Base-by-base conservation (phyloP, 2,888 invertebrate genomes). In the Drosophila anomalata region DNA sequence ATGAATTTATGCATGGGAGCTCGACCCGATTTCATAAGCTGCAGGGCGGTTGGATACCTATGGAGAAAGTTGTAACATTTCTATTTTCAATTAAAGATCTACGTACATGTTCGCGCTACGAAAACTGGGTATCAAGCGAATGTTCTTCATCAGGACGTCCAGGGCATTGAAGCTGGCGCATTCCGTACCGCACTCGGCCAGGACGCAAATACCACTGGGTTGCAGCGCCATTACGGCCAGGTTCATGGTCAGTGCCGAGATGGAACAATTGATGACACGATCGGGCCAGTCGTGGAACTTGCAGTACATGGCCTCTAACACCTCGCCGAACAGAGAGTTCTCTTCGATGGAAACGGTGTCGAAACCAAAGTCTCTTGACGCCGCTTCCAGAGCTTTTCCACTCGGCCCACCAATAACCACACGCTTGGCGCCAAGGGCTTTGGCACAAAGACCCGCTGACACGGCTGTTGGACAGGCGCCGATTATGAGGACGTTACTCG, bases 51-150 rank as follows among this genome's bases (percentile, higher is more conserved):
- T 2, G 90, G 88, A 58, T 84, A 90, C 90, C 90, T 90, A 9
- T 3, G 1, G 12, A 2, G 9, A 20, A 9, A 36, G 4, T 1
- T 5, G 2, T 36, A 6, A 36, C n/a, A 6, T 14, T 33, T 33
- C 33, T 2, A 2, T 14, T 7, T 36, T 2, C 6, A 6, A 4
- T 36, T 2, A 17, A 14, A 2, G 7, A 0, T 20, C 1, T 17
- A 68, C 82, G 76, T 62, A 90, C 91, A 90, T 90, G 50, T 90
- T 90, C 12, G 79, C 82, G 3, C 88, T 88, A 0, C 90, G 84
- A 67, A 90, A 90, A 47, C 90, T 90, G 4, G 90, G 86, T 39
- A 85, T 57, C 3, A 90, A 60, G 6, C 72, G 75, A 7, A 91
- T 80, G 59, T 90, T 90, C 52, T 91, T 91, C 87, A 89, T 89